Evolutionary conservation across 2,888 invertebrate species (phyloP).

Genomic region (Calameuta filiformis): DNA sequence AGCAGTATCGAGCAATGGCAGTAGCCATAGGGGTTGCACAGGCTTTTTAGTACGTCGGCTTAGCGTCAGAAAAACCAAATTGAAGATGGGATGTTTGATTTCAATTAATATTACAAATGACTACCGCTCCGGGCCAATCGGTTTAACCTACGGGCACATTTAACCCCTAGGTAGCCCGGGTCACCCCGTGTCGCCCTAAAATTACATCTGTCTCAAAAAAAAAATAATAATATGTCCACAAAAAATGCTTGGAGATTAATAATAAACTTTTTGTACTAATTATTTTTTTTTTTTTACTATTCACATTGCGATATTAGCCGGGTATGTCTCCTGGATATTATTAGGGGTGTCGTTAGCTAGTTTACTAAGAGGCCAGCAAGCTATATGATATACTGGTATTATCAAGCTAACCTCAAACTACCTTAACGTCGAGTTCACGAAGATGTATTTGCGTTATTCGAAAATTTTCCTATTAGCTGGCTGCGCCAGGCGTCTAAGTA

Average conservation of each 20-base stretch:
- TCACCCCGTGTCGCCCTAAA: not conserved
- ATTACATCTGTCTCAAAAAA: not conserved
- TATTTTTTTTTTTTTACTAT: too few species aligned
- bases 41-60: slow-evolving; percentile 37
- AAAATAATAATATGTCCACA: not conserved
- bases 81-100: slow-evolving; percentile 43
- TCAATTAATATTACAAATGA: slow-evolving; percentile 48
- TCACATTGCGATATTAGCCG: not conserved
- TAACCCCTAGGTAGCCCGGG: not conserved
- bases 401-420: slow-evolving; percentile 9
- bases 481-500: slow-evolving; percentile 28
- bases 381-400: not conserved
- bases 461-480: slow-evolving; percentile 48
- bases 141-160: not conserved
- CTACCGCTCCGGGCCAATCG: not conserved
- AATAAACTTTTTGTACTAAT: not conserved
- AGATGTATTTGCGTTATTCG: slow-evolving; percentile 41
- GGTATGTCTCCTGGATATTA: not conserved
- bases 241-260: not conserved
- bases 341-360: slow-evolving; percentile 29
- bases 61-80: slow-evolving; percentile 29
- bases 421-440: slow-evolving; percentile 44
- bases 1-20: not conserved
- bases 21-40: not conserved
- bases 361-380: slow-evolving; percentile 24